Conservation (phyloP, 1,140 invertebrate species). For the Lucilia cuprina region DNA sequence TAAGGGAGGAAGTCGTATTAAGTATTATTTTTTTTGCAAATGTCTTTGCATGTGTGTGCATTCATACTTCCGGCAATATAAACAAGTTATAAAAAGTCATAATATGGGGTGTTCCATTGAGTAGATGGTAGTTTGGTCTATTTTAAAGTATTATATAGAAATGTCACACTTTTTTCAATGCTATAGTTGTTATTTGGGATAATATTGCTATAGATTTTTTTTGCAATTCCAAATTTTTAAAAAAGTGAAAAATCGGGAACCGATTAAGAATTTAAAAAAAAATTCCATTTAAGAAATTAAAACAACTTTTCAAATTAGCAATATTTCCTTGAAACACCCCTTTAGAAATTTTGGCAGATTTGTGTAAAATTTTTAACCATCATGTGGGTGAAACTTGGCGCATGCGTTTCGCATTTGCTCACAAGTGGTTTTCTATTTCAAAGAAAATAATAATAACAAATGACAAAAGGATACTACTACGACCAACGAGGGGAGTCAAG, state of each 20-base stretch:
- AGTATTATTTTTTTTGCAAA: not conserved
- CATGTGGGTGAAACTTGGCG: slow-evolving; percentile 4
- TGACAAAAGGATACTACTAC: not conserved
- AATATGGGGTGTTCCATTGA: not conserved
- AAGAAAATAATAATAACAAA: not conserved
- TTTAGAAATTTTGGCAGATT: not conserved
- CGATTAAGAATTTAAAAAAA: no score
- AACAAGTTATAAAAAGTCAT: not conserved
- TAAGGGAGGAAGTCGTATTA: not conserved
- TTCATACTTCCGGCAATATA: not conserved
- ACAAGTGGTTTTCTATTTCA: not conserved
- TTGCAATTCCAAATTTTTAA: no score
- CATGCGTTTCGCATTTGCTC: slow-evolving; percentile 5
- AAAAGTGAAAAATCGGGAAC: no score
- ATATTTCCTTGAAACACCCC: not conserved
- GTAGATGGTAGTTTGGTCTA: no score
- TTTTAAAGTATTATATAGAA: no score
- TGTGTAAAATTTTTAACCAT: not conserved
- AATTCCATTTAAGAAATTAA: no score
- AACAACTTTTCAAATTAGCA: no score
- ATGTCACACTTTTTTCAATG: no score
- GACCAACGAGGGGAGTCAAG: not conserved
- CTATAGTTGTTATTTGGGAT: no score
- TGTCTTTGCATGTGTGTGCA: not conserved
- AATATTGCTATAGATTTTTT: no score